Evolutionary conservation across 2,113 vertebrate genomes (phyloP).

Genomic region (Platysteira castanea): DNA sequence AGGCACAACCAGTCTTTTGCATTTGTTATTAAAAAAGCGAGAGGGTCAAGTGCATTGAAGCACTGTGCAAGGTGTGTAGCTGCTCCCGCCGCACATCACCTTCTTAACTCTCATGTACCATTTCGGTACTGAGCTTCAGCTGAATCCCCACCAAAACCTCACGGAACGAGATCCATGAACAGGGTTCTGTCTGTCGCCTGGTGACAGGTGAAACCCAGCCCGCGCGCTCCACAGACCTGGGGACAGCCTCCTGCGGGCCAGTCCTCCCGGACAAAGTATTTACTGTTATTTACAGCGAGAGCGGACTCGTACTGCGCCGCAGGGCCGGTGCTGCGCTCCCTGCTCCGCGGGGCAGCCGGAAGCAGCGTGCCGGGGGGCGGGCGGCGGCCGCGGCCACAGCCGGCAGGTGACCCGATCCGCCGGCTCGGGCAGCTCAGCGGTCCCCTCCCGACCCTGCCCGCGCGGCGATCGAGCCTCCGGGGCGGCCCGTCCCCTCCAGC

Average conservation of each 20-base stretch:
- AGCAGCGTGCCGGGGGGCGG: background rate
- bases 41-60: background rate
- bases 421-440: background rate
- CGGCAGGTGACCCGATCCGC: background rate
- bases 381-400: background rate
- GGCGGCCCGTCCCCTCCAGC: too few relatives aligned
- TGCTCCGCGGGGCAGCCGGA: background rate
- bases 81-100: background rate
- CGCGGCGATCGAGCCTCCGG: too few relatives aligned
- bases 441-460: background rate
- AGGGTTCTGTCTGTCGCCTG: rapidly evolving
- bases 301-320: background rate
- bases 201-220: background rate
- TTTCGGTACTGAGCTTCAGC: background rate
- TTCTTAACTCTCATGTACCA: background rate
- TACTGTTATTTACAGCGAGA: background rate
- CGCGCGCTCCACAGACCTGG: rapidly evolving
- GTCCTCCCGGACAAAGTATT: rapidly evolving
- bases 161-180: rapidly evolving
- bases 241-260: background rate
- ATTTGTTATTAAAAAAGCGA: background rate
- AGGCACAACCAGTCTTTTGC: background rate
- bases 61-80: too few relatives aligned
- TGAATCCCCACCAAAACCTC: background rate
- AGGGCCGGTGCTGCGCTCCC: background rate